A percentile compares a stretch with the other conserved stretches of the same genome.
Conservation (phyloP, 2,113 vertebrate species). For the Heteronetta atricapilla region DNA sequence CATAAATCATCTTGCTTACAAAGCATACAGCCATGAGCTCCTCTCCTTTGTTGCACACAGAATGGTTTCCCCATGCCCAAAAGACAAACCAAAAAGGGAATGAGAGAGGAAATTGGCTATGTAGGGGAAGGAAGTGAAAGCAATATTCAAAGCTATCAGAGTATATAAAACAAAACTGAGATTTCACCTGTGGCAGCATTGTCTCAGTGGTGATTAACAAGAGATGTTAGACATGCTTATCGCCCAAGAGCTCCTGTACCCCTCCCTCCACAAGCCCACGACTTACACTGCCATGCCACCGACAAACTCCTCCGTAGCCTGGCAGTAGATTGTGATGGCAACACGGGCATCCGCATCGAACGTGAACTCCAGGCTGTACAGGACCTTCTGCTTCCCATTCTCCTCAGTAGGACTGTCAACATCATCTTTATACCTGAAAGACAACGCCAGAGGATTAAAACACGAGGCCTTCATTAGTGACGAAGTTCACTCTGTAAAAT, state of each 20-base stretch:
- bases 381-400: slow-evolving; percentile 86
- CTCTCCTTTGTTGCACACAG: neutral
- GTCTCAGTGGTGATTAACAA: neutral
- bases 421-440: slow-evolving; percentile 92
- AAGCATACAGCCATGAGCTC: neutral
- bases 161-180: neutral
- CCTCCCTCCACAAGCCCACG: neutral
- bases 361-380: slow-evolving; percentile 96
- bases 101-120: neutral
- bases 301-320: slow-evolving; percentile 93
- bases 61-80: neutral
- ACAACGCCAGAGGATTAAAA: neutral
- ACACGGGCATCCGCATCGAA: slow-evolving; percentile 95
- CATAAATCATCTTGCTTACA: neutral
- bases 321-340: slow-evolving; percentile 96
- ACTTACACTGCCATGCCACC: slow-evolving; percentile 95
- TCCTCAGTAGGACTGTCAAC: slow-evolving; percentile 87
- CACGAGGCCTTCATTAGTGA: neutral
- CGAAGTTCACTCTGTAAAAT: neutral
- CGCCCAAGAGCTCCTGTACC: neutral
- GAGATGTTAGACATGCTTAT: neutral
- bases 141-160: neutral
- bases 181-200: neutral
- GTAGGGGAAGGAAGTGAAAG: neutral
- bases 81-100: neutral